phyloP scores from a whole-genome alignment of 2,888 invertebrate species.

The Glyphotaelius pellucidus region DNA sequence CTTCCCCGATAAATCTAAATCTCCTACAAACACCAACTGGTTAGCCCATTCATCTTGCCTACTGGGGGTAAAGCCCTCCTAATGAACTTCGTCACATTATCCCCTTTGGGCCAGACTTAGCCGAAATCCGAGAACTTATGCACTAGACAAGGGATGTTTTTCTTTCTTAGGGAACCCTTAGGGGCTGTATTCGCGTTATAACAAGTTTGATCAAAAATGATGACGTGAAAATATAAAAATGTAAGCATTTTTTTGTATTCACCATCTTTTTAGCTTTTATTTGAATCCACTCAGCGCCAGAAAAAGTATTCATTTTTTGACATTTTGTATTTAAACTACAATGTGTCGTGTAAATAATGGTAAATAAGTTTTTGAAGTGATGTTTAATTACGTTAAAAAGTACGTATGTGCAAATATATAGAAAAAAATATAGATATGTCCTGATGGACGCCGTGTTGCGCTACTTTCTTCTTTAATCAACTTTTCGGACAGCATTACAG shows the following conservation, averaged over 20 bases:
- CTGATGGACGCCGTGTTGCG: too few relatives aligned
- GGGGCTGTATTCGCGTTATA: neutral
- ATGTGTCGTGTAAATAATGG: neutral
- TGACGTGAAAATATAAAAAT: neutral
- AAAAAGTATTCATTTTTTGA: neutral
- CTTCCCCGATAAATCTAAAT: constrained; percentile 35
- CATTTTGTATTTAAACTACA: neutral
- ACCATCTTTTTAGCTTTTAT: neutral
- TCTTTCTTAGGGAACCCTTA: neutral
- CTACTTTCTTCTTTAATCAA: too few relatives aligned
- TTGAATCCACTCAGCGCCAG: neutral
- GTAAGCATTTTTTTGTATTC: neutral
- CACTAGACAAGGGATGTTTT: constrained; percentile 5
- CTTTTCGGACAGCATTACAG: too few relatives aligned
- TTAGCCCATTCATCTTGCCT: constrained; percentile 36
- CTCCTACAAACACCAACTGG: constrained; percentile 3
- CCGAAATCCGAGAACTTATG: constrained; percentile 4
- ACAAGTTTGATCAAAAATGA: neutral
- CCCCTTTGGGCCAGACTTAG: constrained; percentile 35
- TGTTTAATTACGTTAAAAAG: neutral
- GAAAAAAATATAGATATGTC: too few relatives aligned
- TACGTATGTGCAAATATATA: neutral
- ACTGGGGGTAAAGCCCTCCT: constrained; percentile 18
- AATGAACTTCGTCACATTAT: constrained; percentile 41
- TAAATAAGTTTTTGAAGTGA: neutral